Evolutionary conservation across 2,888 invertebrate species (phyloP), one percentile per base, ranked within the genome.

Genomic region (Emmelina monodactyla): DNA sequence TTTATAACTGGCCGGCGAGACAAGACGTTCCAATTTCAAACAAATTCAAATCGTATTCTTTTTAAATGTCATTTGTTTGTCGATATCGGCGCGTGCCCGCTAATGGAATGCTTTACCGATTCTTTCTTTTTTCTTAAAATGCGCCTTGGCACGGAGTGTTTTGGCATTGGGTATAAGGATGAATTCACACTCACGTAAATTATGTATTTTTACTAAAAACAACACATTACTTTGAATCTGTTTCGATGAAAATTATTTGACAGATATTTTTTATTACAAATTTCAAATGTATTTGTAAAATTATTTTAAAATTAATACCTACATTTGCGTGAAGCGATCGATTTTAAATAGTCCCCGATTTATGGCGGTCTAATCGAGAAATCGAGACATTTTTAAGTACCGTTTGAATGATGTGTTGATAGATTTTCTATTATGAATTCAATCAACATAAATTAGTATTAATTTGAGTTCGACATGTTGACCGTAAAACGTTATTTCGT

Each of bases 361-460:
- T 63, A 64, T 60, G 54, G 55, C 42, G 43, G 50, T 50, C 44
- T 49, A 50, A 45, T 48, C 19, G 44, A 44, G 42, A 42, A 40
- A 47, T 47, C 40, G 44, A 39, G 41, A 47, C 34, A 32, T 45
- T 45, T 45, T 42, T 45, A 47, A 54, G 50, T 55, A 53, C 49
- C 51, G 49, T 45, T 51, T 38, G 43, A 50, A 51, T 51, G 47
- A 48, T 52, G 63, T 62, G 62, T 69, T 67, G 71, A 75, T 75
- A 68, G 66, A 25, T 69, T 69, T 69, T 69, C 71, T 73, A 71
- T 72, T 75, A 75, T 65, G 66, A 65, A 72, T 73, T 73, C 73
- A 71, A 75, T 76, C 73, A 73, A 61, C 72, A 73, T 78, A 76
- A 73, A 76, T 76, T 72, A 68, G 61, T 61, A 67, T 67, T 69